A percentile compares a stretch with the other conserved stretches of the same genome.
Evolutionary conservation across 2,888 invertebrate species (phyloP).

Genomic region (Hirtodrosophila histrioides): DNA sequence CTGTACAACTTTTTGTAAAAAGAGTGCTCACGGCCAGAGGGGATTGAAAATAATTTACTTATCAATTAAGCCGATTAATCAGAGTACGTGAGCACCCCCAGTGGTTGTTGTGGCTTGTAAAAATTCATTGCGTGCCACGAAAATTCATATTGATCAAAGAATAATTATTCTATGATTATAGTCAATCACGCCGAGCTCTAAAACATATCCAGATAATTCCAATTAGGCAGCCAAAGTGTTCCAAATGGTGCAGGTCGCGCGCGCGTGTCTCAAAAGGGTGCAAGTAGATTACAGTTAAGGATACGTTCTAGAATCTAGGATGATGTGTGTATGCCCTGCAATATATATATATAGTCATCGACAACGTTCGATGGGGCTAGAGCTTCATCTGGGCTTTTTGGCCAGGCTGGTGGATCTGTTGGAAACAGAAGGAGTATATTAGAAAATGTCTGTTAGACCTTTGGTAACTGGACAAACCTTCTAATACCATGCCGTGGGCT

Average conservation of each 20-base stretch:
- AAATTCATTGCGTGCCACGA: too few species aligned
- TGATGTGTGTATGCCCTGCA: slow-evolving; percentile 8
- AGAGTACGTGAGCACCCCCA: too few species aligned
- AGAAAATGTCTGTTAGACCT: background rate
- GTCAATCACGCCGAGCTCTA: background rate
- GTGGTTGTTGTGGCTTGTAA: too few species aligned
- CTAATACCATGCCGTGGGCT: slow-evolving; percentile 89
- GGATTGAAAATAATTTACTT: too few species aligned
- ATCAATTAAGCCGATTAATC: too few species aligned
- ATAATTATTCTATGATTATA: background rate
- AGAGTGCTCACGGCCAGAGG: too few species aligned
- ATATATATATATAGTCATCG: slow-evolving; percentile 9
- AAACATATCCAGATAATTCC: too few species aligned
- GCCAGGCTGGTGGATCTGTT: slow-evolving; percentile 75
- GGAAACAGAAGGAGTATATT: background rate
- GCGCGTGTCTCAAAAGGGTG: slow-evolving; percentile 36
- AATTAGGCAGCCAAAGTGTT: slow-evolving; percentile 18
- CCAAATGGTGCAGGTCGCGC: slow-evolving; percentile 48
- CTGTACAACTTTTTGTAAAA: too few species aligned
- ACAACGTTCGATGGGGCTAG: background rate
- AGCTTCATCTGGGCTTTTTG: slow-evolving; percentile 80
- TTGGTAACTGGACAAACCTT: slow-evolving; percentile 63
- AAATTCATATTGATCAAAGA: background rate
- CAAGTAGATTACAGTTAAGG: slow-evolving; percentile 24
- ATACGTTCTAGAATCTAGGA: slow-evolving; percentile 6